Base-by-base conservation (phyloP, 2,797 vertebrate species). In the Sebastes trivittatus region DNA sequence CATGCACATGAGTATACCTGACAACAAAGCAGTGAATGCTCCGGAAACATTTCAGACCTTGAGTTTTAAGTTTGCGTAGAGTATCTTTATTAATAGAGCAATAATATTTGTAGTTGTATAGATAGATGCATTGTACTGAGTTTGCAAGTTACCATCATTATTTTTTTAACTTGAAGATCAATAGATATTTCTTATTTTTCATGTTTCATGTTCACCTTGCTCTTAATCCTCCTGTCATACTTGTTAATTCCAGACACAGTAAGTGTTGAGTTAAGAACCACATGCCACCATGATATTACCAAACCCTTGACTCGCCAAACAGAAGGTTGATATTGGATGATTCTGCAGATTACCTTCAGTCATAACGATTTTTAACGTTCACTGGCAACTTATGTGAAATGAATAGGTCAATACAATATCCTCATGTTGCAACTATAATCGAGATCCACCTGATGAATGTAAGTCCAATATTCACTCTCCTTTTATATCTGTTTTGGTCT, bases 41-140 rank as follows among this genome's bases (percentile, higher is more conserved):
- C 27, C 36, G 56, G 56, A 78, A 75, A 70, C 29, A 0, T 83
- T 68, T 87, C 52, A 68, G 20, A 78, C 34, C 62, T 76, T 87
- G 60, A 66, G 59, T 84, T 88, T 89, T 52, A 77, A 68, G 42
- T 80, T 89, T 85, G 75, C 42, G 2, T 91, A 84, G 67, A 88
- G 65, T 67, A 59, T 6, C 23, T 70, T 79, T 82, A 75, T 66
- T 77, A 81, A 89, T 92, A 92, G 88, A 94, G 93, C 93, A 94
- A 94, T 94, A 95, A 91, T 87, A 81, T 89, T 91, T 92, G 87
- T 83, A 87, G 71, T 79, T 88, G 55, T 83, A 80, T 67, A 76
- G 49, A 72, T 83, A 81, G 59, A 86, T 65, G 68, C 27, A 70
- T 64, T 84, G 69, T 81, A 55, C 27, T 77, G 1, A 71, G 67